Percentiles rank a stretch among this genome's conserved stretches.
Conservation (phyloP, 2,797 vertebrate genomes). For the Thamnophis elegans region DNA sequence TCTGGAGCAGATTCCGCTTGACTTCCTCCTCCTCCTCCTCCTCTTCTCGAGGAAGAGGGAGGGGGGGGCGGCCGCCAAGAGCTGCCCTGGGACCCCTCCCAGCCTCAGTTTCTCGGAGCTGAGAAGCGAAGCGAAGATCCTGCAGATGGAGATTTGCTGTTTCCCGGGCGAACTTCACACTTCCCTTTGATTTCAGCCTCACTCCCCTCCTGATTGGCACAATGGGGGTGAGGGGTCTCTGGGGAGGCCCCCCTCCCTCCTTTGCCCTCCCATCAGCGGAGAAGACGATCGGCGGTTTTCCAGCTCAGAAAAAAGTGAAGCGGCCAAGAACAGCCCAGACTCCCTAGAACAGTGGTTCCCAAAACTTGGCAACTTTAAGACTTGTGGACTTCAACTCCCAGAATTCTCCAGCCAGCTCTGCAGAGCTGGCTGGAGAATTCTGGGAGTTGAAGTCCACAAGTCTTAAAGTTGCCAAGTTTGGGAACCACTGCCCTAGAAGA, state of each 20-base stretch:
- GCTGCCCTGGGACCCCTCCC: neutral
- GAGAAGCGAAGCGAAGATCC: neutral
- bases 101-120: neutral
- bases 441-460: no score
- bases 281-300: neutral
- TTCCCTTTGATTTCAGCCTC: neutral
- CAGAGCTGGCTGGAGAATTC: no score
- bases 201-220: neutral
- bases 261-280: neutral
- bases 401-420: no score
- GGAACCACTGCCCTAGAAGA: no score
- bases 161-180: neutral
- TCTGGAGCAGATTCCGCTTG: neutral
- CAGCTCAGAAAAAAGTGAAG: no score
- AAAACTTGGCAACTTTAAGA: no score
- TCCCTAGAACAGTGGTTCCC: no score
- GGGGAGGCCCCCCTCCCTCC: neutral
- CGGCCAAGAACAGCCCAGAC: neutral
- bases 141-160: neutral
- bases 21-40: neutral
- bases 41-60: fast-evolving
- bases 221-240: neutral
- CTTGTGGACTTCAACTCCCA: no score
- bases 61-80: neutral
- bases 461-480: no score